A percentile compares a stretch with the other conserved stretches of the same genome.
Evolutionary conservation across 2,888 invertebrate species (phyloP).

Genomic region (Perithous albicinctus): DNA sequence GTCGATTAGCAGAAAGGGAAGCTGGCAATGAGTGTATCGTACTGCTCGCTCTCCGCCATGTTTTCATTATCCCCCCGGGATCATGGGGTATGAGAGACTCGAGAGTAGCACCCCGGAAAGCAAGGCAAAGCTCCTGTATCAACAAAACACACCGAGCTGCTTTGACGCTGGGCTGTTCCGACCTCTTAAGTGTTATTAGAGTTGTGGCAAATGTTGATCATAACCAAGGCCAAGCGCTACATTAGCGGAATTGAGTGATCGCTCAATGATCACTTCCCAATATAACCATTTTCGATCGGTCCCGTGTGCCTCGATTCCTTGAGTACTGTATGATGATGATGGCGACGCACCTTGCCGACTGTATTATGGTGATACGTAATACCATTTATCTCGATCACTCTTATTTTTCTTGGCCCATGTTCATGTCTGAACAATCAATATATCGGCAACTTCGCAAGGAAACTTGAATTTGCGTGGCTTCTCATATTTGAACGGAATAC

Average conservation of each 20-base stretch:
- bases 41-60: constrained; percentile 22
- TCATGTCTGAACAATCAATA: background rate
- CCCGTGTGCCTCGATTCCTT: background rate
- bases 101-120: background rate
- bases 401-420: background rate
- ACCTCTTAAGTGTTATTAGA: constrained; percentile 49
- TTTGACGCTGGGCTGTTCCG: constrained; percentile 41
- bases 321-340: background rate
- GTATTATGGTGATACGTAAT: background rate
- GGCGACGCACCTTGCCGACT: background rate
- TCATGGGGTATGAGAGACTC: constrained; percentile 1
- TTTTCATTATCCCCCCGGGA: constrained; percentile 34
- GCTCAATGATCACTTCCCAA: background rate
- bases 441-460: background rate
- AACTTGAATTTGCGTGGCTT: background rate
- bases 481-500: too few relatives aligned
- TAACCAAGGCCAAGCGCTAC: constrained; percentile 28
- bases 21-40: constrained; percentile 46
- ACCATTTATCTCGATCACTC: background rate
- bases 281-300: background rate
- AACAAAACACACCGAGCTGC: constrained; percentile 15
- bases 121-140: constrained; percentile 37
- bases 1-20: constrained; percentile 49
- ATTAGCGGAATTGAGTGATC: constrained; percentile 58
- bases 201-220: constrained; percentile 44